Percentiles rank a stretch among this genome's conserved stretches.
These are phyloP conservation scores for Apis cerana DNA, from an alignment of 1,140 invertebrate genomes.

Conservation along the genomic window DNA sequence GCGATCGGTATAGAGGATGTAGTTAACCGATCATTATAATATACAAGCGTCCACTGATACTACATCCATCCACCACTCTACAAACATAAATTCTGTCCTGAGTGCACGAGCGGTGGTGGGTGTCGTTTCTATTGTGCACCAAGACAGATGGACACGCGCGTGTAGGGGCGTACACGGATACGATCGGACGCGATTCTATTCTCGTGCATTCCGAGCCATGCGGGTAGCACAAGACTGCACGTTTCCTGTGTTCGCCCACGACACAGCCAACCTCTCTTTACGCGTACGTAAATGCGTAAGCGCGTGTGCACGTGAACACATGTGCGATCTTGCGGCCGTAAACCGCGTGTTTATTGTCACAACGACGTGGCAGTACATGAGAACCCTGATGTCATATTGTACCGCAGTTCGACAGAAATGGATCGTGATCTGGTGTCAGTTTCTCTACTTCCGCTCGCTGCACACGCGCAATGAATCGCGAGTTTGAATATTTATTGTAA, in stretches of 20 bases:
- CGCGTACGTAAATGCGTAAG: conserved; percentile 27
- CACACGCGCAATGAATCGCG: not conserved
- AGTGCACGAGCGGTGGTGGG: not conserved
- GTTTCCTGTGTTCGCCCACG: conserved; percentile 48
- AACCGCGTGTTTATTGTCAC: conserved; percentile 57
- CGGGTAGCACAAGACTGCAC: conserved; percentile 32
- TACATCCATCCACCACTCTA: not conserved
- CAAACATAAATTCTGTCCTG: conserved; percentile 17
- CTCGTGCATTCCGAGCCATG: conserved; percentile 48
- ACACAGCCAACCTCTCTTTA: conserved; percentile 2
- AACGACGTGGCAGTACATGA: conserved; percentile 43
- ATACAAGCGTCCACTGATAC: not conserved
- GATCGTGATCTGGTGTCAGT: conserved; percentile 32
- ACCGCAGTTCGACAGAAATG: conserved; percentile 34
- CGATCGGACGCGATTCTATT: conserved; percentile 38
- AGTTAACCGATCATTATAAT: conserved; percentile 24
- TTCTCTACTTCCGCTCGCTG: conserved; percentile 54
- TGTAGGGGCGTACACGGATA: not conserved
- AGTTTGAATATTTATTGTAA: conserved; percentile 6
- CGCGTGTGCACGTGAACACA: conserved; percentile 32
- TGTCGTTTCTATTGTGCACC: conserved; percentile 30
- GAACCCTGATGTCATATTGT: conserved; percentile 48
- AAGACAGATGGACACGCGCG: not conserved
- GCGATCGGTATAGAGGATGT: conserved; percentile 12
- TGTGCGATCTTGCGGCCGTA: conserved; percentile 17